Evolutionary conservation across 2,113 vertebrate species (phyloP), one percentile per base, ranked within the genome.

Genomic region (Arenaria interpres): DNA sequence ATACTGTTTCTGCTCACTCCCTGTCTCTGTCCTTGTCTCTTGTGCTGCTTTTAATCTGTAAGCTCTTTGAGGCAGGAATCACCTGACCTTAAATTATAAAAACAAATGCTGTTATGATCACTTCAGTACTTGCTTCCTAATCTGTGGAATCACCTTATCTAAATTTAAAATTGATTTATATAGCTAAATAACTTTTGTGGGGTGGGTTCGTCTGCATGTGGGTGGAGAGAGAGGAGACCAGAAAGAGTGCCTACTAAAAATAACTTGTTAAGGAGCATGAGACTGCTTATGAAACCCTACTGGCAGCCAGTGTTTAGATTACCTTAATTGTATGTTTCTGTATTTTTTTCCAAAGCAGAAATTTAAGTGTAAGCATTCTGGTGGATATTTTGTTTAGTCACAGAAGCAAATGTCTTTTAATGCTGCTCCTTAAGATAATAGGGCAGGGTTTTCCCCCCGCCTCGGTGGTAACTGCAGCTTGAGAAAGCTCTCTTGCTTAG

Each of bases 191-290:
- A 82, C 8, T 84, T 78, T 33, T 1, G 4, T 72, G 39, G 27
- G 45, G 69, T 89, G 73, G 39, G 84, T 83, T 94, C 4, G 39
- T 93, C 69, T 88, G 77, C 7, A 4, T 90, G 82, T 85, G 80
- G 88, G 79, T 88, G 79, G 63, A 75, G 73, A 89, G 87, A 92
- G 24, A 87, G 59, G 28, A 69, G 82, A 91, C 79, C 50, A 53
- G 91, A 82, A 88, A 92, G 71, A 91, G 63, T 53, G 37, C 28
- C 45, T 94, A 30, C 96, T 95, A 95, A 95, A 97, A 97, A 96
- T 95, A 96, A 41, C 88, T 60, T 87, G 64, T 81, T 92, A 89
- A 90, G 15, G n/a, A 85, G 71, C 45, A 89, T 81, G 90, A 91
- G 86, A 76, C 57, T 91, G 84, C 89, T 95, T 95, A 82, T 95